phyloP scores from a whole-genome alignment of 2,888 invertebrate species.

The Latheticus oryzae region DNA sequence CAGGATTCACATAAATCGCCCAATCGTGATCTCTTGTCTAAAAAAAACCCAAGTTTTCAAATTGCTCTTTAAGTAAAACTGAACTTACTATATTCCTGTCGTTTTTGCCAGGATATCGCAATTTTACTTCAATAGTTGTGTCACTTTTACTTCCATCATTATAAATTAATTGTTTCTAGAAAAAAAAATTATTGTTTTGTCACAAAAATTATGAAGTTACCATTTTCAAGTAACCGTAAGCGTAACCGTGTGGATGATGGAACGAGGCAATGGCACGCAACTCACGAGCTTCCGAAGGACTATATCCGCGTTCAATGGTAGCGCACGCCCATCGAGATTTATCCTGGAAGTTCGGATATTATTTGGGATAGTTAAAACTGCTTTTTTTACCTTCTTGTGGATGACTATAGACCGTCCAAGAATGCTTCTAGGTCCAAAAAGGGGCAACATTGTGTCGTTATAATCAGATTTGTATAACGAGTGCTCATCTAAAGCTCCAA shows the following conservation, averaged over 20 bases:
- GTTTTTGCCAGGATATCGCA: constrained; percentile 87
- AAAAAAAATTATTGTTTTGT: constrained; percentile 41
- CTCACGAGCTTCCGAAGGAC: constrained; percentile 88
- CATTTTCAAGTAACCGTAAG: constrained; percentile 88
- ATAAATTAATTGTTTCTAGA: constrained; percentile 86
- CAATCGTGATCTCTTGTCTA: constrained; percentile 87
- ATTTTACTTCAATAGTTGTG: constrained; percentile 88
- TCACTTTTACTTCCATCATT: constrained; percentile 88
- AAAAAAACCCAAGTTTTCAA: too few relatives aligned
- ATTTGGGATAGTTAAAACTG: neutral
- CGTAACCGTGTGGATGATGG: constrained; percentile 88
- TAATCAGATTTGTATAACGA: constrained; percentile 71
- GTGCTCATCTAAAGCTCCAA: constrained; percentile 78
- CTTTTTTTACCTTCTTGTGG: constrained; percentile 72
- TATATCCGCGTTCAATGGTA: constrained; percentile 86
- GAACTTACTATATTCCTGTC: constrained; percentile 83
- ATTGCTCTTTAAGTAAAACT: neutral
- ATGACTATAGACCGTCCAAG: constrained; percentile 89
- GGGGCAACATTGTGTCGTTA: constrained; percentile 84
- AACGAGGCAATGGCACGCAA: constrained; percentile 90
- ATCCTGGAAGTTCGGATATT: constrained; percentile 53
- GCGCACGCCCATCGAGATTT: constrained; percentile 86
- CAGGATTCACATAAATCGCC: constrained; percentile 92
- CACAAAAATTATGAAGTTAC: constrained; percentile 60
- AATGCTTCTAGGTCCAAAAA: constrained; percentile 85